A percentile compares a stretch with the other conserved stretches of the same genome.
Evolutionary conservation across 2,888 invertebrate genomes (phyloP).

Genomic region (Cristatella mucedo): DNA sequence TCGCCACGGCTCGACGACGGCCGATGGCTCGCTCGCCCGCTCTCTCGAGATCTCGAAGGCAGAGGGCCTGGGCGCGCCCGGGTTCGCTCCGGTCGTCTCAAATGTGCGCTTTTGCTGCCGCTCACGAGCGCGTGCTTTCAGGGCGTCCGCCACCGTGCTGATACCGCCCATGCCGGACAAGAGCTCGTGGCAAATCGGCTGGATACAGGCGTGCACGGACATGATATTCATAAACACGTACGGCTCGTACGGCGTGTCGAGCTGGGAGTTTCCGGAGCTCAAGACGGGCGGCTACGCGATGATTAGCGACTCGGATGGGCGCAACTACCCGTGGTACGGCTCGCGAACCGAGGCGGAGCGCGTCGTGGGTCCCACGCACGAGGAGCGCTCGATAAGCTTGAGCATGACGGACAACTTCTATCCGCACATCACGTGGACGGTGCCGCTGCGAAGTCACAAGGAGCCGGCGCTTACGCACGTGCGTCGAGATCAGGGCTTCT

Average conservation of each 20-base stretch:
- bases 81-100: no score
- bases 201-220: conserved; percentile 38
- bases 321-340: conserved; percentile 38
- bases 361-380: conserved; percentile 24
- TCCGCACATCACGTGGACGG: conserved; percentile 22
- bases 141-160: conserved; percentile 32
- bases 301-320: conserved; percentile 38
- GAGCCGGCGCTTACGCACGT: conserved; percentile 32
- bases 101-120: no score
- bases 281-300: conserved; percentile 24
- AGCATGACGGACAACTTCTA: conserved; percentile 39
- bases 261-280: conserved; percentile 38
- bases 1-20: no score
- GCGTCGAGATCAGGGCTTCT: conserved; percentile 34
- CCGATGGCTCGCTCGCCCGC: no score
- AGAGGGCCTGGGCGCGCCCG: no score
- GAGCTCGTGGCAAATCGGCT: conserved; percentile 34
- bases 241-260: conserved; percentile 35
- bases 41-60: no score
- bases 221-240: conserved; percentile 38
- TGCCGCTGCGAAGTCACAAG: conserved; percentile 18
- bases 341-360: conserved; percentile 27
- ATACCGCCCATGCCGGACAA: conserved; percentile 27
- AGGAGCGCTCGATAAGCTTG: conserved; percentile 25
- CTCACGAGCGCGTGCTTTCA: no score